phyloP scores from a whole-genome alignment of 2,113 vertebrate genomes.

The Eretmochelys imbricata region DNA sequence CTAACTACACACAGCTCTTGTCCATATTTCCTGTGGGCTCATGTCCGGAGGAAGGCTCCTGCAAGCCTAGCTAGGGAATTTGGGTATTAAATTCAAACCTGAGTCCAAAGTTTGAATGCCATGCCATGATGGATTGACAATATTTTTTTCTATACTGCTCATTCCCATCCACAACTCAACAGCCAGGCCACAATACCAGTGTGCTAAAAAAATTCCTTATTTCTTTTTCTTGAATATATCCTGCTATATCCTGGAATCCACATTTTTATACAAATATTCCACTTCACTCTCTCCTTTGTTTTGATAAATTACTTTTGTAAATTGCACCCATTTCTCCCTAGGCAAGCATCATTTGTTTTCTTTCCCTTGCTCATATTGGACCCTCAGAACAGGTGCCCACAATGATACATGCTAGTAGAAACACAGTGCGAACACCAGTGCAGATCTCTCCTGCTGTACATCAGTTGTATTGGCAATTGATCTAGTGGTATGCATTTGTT shows the following conservation, averaged over 20 bases:
- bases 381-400: neutral
- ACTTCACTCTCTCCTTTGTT: constrained; percentile 7
- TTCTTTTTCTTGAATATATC: neutral
- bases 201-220: neutral
- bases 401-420: constrained; percentile 39
- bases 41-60: neutral
- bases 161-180: neutral
- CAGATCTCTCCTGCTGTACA: constrained; percentile 47
- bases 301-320: constrained; percentile 46
- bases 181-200: neutral
- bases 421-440: constrained; percentile 34
- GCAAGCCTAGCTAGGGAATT: neutral
- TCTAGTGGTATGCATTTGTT: constrained; percentile 72
- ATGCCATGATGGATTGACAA: neutral
- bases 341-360: constrained; percentile 57
- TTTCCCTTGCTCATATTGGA: neutral
- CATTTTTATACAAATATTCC: neutral
- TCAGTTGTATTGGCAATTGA: constrained; percentile 74
- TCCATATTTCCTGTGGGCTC: neutral
- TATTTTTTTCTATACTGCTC: accelerated
- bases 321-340: constrained; percentile 40
- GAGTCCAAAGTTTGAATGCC: neutral
- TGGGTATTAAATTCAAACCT: neutral
- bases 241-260: neutral
- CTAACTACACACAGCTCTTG: neutral